Conservation (phyloP, 2,888 invertebrate species). For the Ophioninae sp. region DNA sequence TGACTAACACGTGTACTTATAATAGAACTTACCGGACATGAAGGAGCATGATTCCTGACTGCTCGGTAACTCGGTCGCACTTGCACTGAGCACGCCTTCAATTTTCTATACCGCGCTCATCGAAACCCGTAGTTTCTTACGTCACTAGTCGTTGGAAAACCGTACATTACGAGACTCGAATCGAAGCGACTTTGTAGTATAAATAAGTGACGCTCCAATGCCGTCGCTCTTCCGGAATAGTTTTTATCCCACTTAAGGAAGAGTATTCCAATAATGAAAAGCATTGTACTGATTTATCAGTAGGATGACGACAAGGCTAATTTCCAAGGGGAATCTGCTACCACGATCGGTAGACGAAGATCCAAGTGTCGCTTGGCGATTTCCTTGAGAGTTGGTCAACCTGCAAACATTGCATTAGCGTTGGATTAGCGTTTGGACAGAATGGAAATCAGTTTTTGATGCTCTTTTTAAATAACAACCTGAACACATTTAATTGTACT, state of each 20-base stretch:
- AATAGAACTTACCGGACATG: constrained; percentile 59
- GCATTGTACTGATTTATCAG: neutral
- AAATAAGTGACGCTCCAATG: neutral
- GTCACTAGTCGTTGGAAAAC: constrained; percentile 16
- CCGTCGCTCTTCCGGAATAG: neutral
- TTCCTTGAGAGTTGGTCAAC: too few species aligned
- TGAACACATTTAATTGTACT: too few species aligned
- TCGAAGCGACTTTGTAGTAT: neutral
- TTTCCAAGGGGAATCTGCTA: too few species aligned
- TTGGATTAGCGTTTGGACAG: too few species aligned
- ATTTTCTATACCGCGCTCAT: constrained; percentile 38
- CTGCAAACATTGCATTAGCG: too few species aligned
- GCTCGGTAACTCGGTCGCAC: constrained; percentile 47
- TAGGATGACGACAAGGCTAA: neutral
- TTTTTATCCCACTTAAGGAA: neutral
- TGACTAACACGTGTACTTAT: constrained; percentile 50
- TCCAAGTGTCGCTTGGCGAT: too few species aligned
- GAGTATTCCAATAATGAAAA: neutral
- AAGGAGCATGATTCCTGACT: constrained; percentile 55
- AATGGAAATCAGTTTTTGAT: too few species aligned
- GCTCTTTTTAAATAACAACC: too few species aligned
- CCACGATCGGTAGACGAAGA: too few species aligned
- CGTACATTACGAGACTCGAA: neutral
- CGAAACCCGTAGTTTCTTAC: constrained; percentile 13
- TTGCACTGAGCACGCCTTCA: constrained; percentile 40